Conservation (phyloP, 2,888 invertebrate species). For the Boloria euphrosyne region DNA sequence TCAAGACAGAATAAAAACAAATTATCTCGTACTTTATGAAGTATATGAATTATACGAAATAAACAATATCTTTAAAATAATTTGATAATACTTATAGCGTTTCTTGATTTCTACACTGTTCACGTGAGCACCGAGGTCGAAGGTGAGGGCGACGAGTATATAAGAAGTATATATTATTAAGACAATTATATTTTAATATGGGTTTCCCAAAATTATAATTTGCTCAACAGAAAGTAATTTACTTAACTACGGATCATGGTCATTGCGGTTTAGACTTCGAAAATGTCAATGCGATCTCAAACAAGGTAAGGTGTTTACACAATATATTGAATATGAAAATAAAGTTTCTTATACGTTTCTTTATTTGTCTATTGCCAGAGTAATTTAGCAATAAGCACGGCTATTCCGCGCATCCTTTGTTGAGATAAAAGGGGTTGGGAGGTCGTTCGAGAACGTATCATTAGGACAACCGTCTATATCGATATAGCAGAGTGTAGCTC, state of each 20-base stretch:
- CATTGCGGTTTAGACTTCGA: conserved; percentile 9
- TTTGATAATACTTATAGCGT: not conserved
- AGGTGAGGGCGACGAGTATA: not conserved
- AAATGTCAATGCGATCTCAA: conserved; percentile 20
- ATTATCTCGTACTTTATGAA: too few relatives aligned
- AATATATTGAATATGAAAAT: not conserved
- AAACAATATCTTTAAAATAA: not conserved
- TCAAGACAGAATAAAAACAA: too few relatives aligned
- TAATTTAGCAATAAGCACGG: conserved; percentile 45
- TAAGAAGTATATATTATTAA: not conserved
- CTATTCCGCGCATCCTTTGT: conserved; percentile 44
- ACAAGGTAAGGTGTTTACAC: conserved; percentile 5
- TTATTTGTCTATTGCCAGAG: conserved; percentile 33
- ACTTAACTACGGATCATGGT: conserved; percentile 11
- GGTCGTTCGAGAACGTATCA: conserved; percentile 38
- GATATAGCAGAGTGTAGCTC: not conserved
- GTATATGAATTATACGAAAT: too few relatives aligned
- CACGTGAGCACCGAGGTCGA: not conserved
- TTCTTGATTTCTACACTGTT: not conserved
- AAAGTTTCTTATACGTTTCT: conserved; percentile 25
- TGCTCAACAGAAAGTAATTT: conserved; percentile 5
- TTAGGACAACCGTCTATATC: conserved; percentile 18
- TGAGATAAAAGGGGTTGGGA: conserved; percentile 47
- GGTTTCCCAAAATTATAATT: conserved; percentile 14
- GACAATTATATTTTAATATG: conserved; percentile 13